Conservation (phyloP, 2,113 vertebrate genomes). For the Gavialis gangeticus region DNA sequence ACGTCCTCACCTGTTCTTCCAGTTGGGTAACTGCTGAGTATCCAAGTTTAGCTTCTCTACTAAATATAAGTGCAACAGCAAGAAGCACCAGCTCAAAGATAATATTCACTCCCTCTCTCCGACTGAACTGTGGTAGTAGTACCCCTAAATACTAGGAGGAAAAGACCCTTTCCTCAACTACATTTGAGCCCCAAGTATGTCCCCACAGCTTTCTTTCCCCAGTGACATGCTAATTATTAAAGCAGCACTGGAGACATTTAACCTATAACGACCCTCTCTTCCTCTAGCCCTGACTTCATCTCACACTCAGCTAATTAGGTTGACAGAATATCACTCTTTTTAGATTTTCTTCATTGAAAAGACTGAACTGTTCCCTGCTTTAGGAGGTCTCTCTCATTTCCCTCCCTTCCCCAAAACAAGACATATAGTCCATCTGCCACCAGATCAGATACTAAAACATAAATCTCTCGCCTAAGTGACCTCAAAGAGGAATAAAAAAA, state of each 20-base stretch:
- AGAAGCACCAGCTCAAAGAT: background rate
- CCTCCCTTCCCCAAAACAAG: constrained; percentile 35
- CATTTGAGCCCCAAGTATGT: background rate
- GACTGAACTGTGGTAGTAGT: background rate
- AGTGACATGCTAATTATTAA: constrained; percentile 65
- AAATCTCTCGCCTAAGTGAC: background rate
- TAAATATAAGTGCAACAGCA: background rate
- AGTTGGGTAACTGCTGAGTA: background rate
- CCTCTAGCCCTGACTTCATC: constrained; percentile 63
- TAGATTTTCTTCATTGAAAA: constrained; percentile 31
- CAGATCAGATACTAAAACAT: background rate
- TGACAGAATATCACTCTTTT: constrained; percentile 33
- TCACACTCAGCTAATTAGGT: constrained; percentile 66
- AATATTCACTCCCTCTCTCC: background rate
- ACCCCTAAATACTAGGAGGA: background rate
- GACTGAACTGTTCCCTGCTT: constrained; percentile 47
- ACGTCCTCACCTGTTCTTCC: background rate
- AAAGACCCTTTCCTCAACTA: background rate
- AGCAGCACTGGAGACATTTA: constrained; percentile 38
- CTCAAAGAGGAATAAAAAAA: background rate
- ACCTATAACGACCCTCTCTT: constrained; percentile 58
- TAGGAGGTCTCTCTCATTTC: constrained; percentile 29
- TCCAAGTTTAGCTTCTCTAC: background rate
- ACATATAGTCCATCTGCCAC: constrained; percentile 10
- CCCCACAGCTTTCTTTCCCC: constrained; percentile 34